Percentiles rank a stretch among this genome's conserved stretches.
These are phyloP conservation scores for Apodemus agrarius DNA, from an alignment of 2,797 vertebrate genomes.

Conservation along the genomic window DNA sequence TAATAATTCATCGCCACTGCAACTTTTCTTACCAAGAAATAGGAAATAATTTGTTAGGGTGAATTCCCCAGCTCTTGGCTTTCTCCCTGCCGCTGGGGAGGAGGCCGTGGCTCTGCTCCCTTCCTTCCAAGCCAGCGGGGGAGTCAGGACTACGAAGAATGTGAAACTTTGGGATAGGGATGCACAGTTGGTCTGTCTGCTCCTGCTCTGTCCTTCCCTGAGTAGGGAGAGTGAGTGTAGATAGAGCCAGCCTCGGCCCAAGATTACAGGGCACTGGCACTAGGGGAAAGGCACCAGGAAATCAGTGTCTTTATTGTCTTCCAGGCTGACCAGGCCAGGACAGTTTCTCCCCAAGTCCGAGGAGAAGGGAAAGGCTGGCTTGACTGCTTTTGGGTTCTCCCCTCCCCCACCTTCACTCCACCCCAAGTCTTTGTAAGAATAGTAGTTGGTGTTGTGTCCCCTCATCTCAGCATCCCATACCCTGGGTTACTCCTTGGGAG, in stretches of 20 bases:
- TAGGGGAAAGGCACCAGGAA: fast-evolving
- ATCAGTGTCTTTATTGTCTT: not conserved
- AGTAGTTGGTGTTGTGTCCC: not conserved
- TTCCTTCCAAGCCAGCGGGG: not conserved
- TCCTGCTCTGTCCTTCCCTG: fast-evolving
- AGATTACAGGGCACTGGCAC: not conserved
- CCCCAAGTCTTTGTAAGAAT: not conserved
- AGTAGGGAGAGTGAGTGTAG: not conserved
- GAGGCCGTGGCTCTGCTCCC: not conserved
- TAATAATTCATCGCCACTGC: slow-evolving; percentile 91
- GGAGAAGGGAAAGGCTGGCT: not conserved
- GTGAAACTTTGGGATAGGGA: not conserved
- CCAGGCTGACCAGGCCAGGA: no score
- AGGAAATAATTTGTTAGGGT: slow-evolving; percentile 90
- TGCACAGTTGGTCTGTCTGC: not conserved
- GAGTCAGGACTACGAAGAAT: not conserved
- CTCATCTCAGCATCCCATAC: not conserved
- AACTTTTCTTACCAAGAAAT: slow-evolving; percentile 90
- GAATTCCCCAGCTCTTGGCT: slow-evolving; percentile 65
- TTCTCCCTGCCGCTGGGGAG: slow-evolving; percentile 7
- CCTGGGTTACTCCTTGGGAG: not conserved
- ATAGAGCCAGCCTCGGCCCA: not conserved
- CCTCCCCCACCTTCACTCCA: fast-evolving
- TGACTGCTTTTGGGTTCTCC: not conserved
- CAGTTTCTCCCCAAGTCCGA: not conserved